A percentile compares a stretch with the other conserved stretches of the same genome.
Conservation (phyloP, 2,113 vertebrate genomes). For the Perca flavescens region DNA sequence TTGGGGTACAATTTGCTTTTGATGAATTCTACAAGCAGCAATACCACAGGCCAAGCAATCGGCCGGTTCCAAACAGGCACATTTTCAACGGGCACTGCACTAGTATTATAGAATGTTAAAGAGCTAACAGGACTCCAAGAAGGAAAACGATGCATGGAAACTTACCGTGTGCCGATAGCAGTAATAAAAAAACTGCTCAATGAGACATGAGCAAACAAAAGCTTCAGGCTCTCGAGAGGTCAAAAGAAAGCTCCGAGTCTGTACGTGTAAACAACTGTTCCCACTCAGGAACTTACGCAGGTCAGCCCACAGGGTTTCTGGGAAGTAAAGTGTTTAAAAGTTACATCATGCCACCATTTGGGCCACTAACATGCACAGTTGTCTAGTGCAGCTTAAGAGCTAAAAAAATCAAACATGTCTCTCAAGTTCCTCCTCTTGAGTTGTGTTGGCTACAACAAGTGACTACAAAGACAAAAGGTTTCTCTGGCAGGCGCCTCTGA, state of each 20-base stretch:
- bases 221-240: neutral
- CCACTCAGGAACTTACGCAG: neutral
- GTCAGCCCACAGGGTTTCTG: conserved; percentile 11
- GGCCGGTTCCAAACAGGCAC: too few species aligned
- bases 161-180: neutral
- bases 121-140: neutral
- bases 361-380: neutral
- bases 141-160: neutral
- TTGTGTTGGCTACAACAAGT: conserved; percentile 32
- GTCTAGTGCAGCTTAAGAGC: neutral
- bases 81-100: too few species aligned
- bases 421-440: conserved; percentile 18
- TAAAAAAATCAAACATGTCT: conserved; percentile 19
- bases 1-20: too few species aligned
- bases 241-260: neutral
- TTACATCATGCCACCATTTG: conserved; percentile 13
- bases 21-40: too few species aligned
- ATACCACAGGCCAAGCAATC: too few species aligned
- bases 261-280: neutral
- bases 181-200: neutral
- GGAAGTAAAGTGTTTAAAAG: conserved; percentile 27
- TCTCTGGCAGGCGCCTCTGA: conserved; percentile 41
- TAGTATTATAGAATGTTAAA: too few species aligned
- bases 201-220: neutral
- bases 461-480: conserved; percentile 26